These are phyloP conservation scores for Spheniscus humboldti DNA, from an alignment of 2,797 vertebrate genomes.

Conservation along the genomic window DNA sequence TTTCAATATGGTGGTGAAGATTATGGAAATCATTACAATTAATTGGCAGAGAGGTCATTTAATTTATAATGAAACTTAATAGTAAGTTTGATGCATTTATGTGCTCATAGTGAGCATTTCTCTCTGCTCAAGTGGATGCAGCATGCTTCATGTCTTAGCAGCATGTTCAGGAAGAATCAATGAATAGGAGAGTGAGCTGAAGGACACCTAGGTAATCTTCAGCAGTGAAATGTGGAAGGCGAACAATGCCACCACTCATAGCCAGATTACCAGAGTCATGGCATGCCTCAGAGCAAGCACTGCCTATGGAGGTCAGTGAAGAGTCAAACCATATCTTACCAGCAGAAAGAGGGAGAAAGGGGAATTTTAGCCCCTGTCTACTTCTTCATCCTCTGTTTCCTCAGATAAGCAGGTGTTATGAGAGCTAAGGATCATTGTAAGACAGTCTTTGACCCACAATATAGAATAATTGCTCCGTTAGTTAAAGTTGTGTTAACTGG, in stretches of 20 bases:
- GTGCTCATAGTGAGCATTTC: not conserved
- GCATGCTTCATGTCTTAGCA: not conserved
- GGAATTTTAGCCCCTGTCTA: not conserved
- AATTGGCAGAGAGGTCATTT: not conserved
- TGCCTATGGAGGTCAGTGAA: not conserved
- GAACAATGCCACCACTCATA: not conserved
- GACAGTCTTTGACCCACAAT: not conserved
- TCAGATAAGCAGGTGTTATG: not conserved
- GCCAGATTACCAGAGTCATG: not conserved
- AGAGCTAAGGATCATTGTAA: not conserved
- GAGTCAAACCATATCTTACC: not conserved
- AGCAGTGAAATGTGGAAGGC: not conserved
- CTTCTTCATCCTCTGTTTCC: not conserved
- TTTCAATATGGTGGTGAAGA: not conserved
- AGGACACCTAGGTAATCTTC: not conserved
- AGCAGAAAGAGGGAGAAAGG: not conserved
- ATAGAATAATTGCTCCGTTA: not conserved
- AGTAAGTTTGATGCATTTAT: not conserved
- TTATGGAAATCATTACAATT: not conserved
- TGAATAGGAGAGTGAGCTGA: not conserved
- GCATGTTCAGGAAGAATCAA: not conserved
- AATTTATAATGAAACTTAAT: not conserved
- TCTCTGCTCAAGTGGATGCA: not conserved
- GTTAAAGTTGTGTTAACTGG: not conserved
- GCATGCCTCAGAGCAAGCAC: not conserved